Base-by-base conservation (phyloP, 2,888 invertebrate genomes). In the Drosophila parthenogenetica region DNA sequence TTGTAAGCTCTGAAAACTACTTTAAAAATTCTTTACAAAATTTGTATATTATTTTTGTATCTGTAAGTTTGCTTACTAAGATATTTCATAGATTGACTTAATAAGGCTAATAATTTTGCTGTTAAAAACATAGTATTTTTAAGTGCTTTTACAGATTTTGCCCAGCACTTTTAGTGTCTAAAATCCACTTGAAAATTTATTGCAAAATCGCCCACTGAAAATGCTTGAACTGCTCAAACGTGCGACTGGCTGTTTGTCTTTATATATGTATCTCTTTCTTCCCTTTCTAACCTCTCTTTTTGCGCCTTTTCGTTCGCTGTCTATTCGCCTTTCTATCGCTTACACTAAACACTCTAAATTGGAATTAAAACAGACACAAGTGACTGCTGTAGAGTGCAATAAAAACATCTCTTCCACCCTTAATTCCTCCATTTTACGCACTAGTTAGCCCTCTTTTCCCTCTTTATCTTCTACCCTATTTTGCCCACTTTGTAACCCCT, bases 321-420 rank as follows among this genome's bases (percentile, higher is more conserved):
- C 22, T 16, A n/a, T 5, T 22, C 4, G 8, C 22, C 22, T 14
- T 1, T 25, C 43, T 37, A 13, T 54, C 22, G 14, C n/a, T 69
- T 29, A 51, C 43, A 46, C 55, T 70, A 77, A 77, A 62, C 65
- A 73, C 53, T 81, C 43, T 77, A 69, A 77, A 77, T 73, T 69
- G 73, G 62, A 77, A 77, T 81, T 81, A 81, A 77, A 77, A 54
- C 57, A 37, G 64, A 71, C 59, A 32, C 42, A 67, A 62, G 61
- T 37, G 42, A 45, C 39, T 50, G 37, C 55, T 55, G 46, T 49
- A 42, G 53, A 57, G 48, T 58, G 59, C 63, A 75, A 69, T 69
- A 76, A 63, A 69, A 45, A 17, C 14, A 22, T 10, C 5, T 29
- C 32, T 14, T 2, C 40, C 19, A 13, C 13, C 35, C 35, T 13